Percentiles rank a stretch among this genome's conserved stretches.
phyloP scores from a whole-genome alignment of 2,797 vertebrate genomes.

The Menidia menidia region DNA sequence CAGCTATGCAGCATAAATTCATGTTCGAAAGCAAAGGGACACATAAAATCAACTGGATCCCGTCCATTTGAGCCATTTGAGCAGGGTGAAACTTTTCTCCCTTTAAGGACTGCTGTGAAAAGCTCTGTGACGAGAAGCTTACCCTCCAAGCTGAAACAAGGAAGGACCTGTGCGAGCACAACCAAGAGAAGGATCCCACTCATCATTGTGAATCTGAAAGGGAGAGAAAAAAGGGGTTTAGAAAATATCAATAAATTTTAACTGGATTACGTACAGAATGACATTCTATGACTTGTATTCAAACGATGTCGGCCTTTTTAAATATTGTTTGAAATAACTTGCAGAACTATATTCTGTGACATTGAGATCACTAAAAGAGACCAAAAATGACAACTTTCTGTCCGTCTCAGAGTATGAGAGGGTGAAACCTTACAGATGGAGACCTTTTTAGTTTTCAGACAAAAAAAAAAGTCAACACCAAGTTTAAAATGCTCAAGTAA shows the following conservation, averaged over 20 bases:
- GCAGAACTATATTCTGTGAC: slow-evolving; percentile 18
- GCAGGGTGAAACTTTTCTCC: neutral
- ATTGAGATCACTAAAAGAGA: slow-evolving; percentile 8
- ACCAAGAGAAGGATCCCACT: slow-evolving; percentile 85
- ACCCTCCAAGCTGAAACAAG: slow-evolving; percentile 88
- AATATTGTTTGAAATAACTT: slow-evolving; percentile 33
- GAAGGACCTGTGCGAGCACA: slow-evolving; percentile 83
- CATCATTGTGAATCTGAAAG: slow-evolving; percentile 83
- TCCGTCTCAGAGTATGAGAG: slow-evolving; percentile 33
- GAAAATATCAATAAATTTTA: slow-evolving; percentile 11
- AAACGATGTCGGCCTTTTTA: neutral
- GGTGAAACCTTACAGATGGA: slow-evolving; percentile 53
- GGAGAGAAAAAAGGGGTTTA: neutral
- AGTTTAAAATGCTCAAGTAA: slow-evolving; percentile 81
- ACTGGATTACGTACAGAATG: neutral
- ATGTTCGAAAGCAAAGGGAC: slow-evolving; percentile 13
- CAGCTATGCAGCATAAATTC: neutral
- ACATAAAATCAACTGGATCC: slow-evolving; percentile 17
- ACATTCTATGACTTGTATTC: neutral
- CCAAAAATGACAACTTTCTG: slow-evolving; percentile 27
- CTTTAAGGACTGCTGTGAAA: slow-evolving; percentile 5
- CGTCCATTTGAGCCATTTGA: slow-evolving; percentile 13
- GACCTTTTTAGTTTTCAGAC: slow-evolving; percentile 65
- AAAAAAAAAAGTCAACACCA: slow-evolving; percentile 76
- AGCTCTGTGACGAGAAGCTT: slow-evolving; percentile 63